Conservation (phyloP, 2,888 invertebrate species). For the Empis livida region DNA sequence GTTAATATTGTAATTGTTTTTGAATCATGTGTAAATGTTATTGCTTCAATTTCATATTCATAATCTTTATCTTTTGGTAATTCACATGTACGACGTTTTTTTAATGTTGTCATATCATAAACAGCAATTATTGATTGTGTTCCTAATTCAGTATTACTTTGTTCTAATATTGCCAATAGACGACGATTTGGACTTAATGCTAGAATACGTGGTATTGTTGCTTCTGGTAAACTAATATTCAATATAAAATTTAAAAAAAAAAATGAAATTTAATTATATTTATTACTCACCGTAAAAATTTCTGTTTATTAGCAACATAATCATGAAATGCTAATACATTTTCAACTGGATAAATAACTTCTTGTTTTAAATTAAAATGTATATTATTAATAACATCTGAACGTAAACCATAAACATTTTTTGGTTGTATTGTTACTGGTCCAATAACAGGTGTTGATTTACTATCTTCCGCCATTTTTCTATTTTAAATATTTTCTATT, state of each 20-base stretch:
- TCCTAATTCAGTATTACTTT: neutral
- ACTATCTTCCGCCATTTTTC: too few species aligned
- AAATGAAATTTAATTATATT: neutral
- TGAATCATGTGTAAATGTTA: slow-evolving; percentile 59
- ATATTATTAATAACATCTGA: slow-evolving; percentile 49
- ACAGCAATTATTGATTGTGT: slow-evolving; percentile 29
- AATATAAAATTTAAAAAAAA: neutral
- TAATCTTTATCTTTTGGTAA: slow-evolving; percentile 37
- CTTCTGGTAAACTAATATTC: slow-evolving; percentile 27
- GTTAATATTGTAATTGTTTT: slow-evolving; percentile 68
- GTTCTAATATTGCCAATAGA: slow-evolving; percentile 29
- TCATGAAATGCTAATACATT: slow-evolving; percentile 64
- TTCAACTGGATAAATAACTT: slow-evolving; percentile 69
- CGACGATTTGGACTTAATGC: slow-evolving; percentile 28
- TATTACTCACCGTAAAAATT: slow-evolving; percentile 43
- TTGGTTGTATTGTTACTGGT: slow-evolving; percentile 28
- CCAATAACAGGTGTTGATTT: too few species aligned
- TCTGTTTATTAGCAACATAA: slow-evolving; percentile 55
- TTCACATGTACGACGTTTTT: slow-evolving; percentile 52
- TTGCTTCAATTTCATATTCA: slow-evolving; percentile 14
- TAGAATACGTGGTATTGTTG: slow-evolving; percentile 25
- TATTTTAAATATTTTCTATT: too few species aligned
- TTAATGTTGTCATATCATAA: slow-evolving; percentile 57
- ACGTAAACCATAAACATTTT: slow-evolving; percentile 31
- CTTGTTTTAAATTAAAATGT: slow-evolving; percentile 58